Conservation (phyloP, 2,888 invertebrate species). For the Mythimna lalbum region DNA sequence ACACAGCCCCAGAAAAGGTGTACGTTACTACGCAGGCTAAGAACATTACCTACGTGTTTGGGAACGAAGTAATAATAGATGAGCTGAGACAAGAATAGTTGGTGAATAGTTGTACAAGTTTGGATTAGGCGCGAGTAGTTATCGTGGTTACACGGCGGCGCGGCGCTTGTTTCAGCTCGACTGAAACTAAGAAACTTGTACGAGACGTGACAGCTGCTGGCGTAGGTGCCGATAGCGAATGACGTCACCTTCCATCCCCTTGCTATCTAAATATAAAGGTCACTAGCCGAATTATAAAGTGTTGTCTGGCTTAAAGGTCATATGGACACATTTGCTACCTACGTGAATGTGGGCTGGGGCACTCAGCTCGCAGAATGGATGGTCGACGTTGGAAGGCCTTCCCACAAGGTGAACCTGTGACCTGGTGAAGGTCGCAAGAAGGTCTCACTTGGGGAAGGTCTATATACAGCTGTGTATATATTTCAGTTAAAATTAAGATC, state of each 20-base stretch:
- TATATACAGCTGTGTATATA: too few relatives aligned
- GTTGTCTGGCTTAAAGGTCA: not conserved
- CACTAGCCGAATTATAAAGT: not conserved
- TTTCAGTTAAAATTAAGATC: too few relatives aligned
- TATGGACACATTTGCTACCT: not conserved
- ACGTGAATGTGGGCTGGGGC: too few relatives aligned
- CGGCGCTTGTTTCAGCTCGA: not conserved
- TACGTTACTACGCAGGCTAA: too few relatives aligned
- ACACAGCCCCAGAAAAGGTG: not conserved
- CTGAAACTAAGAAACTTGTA: not conserved
- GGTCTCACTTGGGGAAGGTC: too few relatives aligned
- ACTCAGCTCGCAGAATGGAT: too few relatives aligned
- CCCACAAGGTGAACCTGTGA: too few relatives aligned
- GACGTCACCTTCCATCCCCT: not conserved
- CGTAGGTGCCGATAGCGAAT: not conserved
- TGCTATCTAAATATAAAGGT: not conserved
- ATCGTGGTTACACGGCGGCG: not conserved
- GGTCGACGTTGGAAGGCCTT: too few relatives aligned
- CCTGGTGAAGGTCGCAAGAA: too few relatives aligned
- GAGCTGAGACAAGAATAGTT: not conserved
- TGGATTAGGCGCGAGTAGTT: not conserved
- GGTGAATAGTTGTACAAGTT: slow-evolving; percentile 1
- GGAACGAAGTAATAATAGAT: slow-evolving; percentile 12
- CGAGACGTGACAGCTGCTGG: slow-evolving; percentile 1
- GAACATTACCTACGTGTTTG: not conserved